Conservation (phyloP, 2,113 vertebrate species). For the Syngnathus floridae region DNA sequence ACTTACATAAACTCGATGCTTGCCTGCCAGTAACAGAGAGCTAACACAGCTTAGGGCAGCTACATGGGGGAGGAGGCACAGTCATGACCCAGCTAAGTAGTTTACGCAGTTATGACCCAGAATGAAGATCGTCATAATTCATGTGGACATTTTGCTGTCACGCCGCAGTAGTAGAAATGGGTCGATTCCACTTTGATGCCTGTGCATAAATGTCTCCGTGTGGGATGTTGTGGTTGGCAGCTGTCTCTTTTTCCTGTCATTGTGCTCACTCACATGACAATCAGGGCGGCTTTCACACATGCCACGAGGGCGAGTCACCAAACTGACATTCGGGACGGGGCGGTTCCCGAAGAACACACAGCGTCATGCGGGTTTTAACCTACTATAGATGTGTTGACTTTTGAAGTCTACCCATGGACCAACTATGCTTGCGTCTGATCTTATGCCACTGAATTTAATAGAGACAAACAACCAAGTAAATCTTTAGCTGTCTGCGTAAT, state of each 20-base stretch:
- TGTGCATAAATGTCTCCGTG: slow-evolving; percentile 5
- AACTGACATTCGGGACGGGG: slow-evolving; percentile 49
- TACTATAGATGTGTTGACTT: background rate
- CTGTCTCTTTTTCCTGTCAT: slow-evolving; percentile 63
- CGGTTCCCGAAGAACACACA: slow-evolving; percentile 44
- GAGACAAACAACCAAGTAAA: background rate
- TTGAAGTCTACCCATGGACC: slow-evolving; percentile 3
- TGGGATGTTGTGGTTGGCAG: slow-evolving; percentile 56
- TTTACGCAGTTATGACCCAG: slow-evolving; percentile 50
- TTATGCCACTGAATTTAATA: background rate
- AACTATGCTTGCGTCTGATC: background rate
- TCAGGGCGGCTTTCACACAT: slow-evolving; percentile 61
- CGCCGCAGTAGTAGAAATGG: slow-evolving; percentile 22
- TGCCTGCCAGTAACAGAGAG: slow-evolving; percentile 60
- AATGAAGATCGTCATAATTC: slow-evolving; percentile 36
- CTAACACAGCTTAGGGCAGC: slow-evolving; percentile 58
- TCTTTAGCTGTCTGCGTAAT: background rate
- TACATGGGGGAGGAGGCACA: slow-evolving; percentile 39
- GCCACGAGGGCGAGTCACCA: slow-evolving; percentile 58
- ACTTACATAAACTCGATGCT: slow-evolving; percentile 65
- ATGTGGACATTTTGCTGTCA: slow-evolving; percentile 47
- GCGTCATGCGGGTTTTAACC: slow-evolving; percentile 6
- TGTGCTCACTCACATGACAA: slow-evolving; percentile 57
- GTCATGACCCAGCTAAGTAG: slow-evolving; percentile 59
- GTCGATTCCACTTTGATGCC: slow-evolving; percentile 22